Conservation (phyloP, 2,797 vertebrate genomes). For the Poeciliopsis turneri region DNA sequence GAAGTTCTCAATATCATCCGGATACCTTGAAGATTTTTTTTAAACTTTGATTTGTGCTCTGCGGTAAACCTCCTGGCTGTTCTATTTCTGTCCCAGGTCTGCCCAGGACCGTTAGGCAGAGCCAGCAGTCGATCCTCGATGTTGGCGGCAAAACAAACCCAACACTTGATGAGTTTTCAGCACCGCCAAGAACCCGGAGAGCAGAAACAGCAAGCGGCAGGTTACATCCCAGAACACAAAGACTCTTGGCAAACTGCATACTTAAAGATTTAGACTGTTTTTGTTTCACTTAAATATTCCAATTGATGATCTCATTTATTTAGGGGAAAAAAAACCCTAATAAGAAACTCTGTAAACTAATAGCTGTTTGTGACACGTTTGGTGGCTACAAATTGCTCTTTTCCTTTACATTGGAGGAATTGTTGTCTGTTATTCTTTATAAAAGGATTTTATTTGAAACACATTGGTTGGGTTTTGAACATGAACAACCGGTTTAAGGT, state of each 20-base stretch:
- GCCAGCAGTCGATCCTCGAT: conserved; percentile 27
- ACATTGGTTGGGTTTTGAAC: background rate
- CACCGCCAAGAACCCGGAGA: conserved; percentile 30
- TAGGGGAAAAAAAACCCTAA: background rate
- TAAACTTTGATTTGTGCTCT: background rate
- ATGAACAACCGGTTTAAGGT: background rate
- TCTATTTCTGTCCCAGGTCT: conserved; percentile 42
- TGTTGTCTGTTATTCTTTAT: background rate
- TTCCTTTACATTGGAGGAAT: background rate
- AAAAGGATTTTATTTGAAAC: background rate
- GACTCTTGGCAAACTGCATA: background rate
- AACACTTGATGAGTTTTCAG: background rate
- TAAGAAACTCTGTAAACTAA: background rate
- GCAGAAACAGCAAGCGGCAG: conserved; percentile 9
- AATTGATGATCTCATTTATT: background rate
- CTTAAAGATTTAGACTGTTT: background rate
- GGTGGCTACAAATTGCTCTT: background rate
- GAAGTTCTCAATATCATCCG: background rate
- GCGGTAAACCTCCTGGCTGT: background rate
- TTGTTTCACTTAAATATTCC: background rate
- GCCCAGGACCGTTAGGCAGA: background rate
- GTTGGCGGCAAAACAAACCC: conserved; percentile 30
- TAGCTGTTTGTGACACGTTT: background rate
- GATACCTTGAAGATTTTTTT: background rate
- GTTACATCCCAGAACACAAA: background rate